Base-by-base conservation (phyloP, 2,888 invertebrate species). In the Acrocyrtus sp. region DNA sequence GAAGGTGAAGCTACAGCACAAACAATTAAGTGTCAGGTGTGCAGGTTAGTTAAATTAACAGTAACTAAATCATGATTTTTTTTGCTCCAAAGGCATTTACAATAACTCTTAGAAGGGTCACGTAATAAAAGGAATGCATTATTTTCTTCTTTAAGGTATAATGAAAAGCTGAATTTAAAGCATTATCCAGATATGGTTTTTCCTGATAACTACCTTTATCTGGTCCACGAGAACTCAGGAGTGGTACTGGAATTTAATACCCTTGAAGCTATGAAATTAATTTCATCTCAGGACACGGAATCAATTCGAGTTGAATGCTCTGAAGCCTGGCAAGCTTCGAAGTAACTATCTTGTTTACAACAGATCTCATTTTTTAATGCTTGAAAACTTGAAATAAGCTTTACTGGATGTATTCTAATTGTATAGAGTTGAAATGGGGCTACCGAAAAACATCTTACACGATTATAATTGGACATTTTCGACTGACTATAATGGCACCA, bases 161-260 rank as follows among this genome's bases (percentile, higher is more conserved):
- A 88, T 62, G 88, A 88, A 80, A 87, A 90, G 43, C 85, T 96
- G 70, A 87, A 89, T 68, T 87, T 98, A 80, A 95, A 96, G n/a
- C 95, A 96, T 83, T 88, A 96, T 82, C 99, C 99, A 4, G 99
- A 99, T 83, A 99, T 99, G 98, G 94, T 98, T 22, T 99, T 98
- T 86, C 94, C 96, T 21, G 92, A 94, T 81, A 99, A 99, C 83
- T 85, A 89, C 74, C 85, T 99, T 41, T 86, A 86, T 27, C 83
- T 99, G 45, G 85, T 86, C 51, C 94, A 96, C 84, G 86, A 85
- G 63, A 78, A 74, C 10, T 86, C 86, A 83, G 92, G 93, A 68
- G 88, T 90, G 45, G 83, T 83, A 10, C 87, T 99, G 77, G 89
- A 91, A 82, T 98, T 99, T 83, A 92, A 91, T 83, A 92, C 97